Base-by-base conservation (phyloP, 2,797 vertebrate species). In the Ctenosaura bakeri region DNA sequence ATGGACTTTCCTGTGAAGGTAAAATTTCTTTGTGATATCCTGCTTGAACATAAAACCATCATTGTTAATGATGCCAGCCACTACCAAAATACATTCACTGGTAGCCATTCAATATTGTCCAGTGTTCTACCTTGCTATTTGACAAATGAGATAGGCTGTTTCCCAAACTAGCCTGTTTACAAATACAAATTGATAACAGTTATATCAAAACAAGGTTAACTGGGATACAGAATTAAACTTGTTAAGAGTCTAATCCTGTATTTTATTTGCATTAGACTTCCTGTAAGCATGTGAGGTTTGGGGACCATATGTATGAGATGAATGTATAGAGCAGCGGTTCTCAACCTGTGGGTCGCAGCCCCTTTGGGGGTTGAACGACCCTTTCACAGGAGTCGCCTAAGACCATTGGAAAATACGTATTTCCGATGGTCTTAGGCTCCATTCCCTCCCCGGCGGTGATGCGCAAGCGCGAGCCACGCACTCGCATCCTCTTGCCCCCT, bases 1-100 rank as follows among this genome's bases (percentile, higher is more conserved):
- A 99, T 0, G 99, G 99, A 13, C 98, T 99, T 54, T 99, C 98
- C 35, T 99, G 99, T 92, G 99, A 99, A 98, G 99, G 99, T 99
- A 95, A 1, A 88, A 0, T 0, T 3, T 26, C 12, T 79, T 35
- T 77, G 8, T 85, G 54, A 0, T 82, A 38, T 38, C 14, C 32
- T 54, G 0, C 1, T 82, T 71, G 29, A 32, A 29, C 88, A 18
- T 3, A 0, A 6, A 2, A 0, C 38, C n/a, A 71, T 73, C 52
- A 42, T 14, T 56, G 26, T 32, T 35, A n/a, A 52, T 66, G 56
- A 82, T 38, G 29, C 8, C 32, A 73, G n/a, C 50, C 38, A 66
- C 26, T 66, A 24, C 64, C 24, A 71, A 73, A 62, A 81, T 35
- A 32, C 46, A 22, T 50, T 62, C 74, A 84, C 38, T n/a, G 10